Conservation (phyloP, 2,797 vertebrate genomes). For the Rhynchotus rufescens region DNA sequence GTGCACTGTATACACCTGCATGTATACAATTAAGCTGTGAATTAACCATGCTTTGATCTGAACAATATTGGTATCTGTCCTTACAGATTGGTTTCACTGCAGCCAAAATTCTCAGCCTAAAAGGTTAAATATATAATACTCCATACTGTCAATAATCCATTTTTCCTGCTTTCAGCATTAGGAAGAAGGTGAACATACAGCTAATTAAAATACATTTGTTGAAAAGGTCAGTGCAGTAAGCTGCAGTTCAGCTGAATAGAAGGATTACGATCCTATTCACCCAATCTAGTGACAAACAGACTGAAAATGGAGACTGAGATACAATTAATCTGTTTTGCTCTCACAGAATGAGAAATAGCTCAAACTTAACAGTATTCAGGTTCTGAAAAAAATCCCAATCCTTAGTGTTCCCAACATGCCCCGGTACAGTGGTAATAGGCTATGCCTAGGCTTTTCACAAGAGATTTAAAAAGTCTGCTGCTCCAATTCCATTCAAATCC, state of each 20-base stretch:
- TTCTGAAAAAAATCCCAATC: conserved; percentile 22
- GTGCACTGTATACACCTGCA: neutral
- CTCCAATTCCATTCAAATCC: conserved; percentile 16
- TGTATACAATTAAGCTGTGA: conserved; percentile 37
- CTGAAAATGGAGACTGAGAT: conserved; percentile 20
- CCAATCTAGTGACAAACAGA: conserved; percentile 59
- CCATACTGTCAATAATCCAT: conserved; percentile 48
- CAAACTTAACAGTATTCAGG: conserved; percentile 10
- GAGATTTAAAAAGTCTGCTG: conserved; percentile 31
- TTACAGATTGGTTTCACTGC: conserved; percentile 62
- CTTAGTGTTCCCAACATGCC: neutral
- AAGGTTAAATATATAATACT: conserved; percentile 73
- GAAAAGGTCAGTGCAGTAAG: conserved; percentile 79
- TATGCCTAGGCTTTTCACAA: neutral
- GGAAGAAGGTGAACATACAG: conserved; percentile 63
- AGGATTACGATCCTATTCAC: conserved; percentile 77
- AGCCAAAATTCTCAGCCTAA: conserved; percentile 57
- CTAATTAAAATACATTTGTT: conserved; percentile 75
- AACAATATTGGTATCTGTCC: conserved; percentile 48
- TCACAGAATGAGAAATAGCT: conserved; percentile 36
- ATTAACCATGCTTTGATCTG: conserved; percentile 60
- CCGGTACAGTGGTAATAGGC: neutral
- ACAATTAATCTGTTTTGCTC: conserved; percentile 65
- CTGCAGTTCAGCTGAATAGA: conserved; percentile 73
- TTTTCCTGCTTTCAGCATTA: conserved; percentile 62